phyloP scores from a whole-genome alignment of 2,797 vertebrate genomes.

The Diglossa cyanea region DNA sequence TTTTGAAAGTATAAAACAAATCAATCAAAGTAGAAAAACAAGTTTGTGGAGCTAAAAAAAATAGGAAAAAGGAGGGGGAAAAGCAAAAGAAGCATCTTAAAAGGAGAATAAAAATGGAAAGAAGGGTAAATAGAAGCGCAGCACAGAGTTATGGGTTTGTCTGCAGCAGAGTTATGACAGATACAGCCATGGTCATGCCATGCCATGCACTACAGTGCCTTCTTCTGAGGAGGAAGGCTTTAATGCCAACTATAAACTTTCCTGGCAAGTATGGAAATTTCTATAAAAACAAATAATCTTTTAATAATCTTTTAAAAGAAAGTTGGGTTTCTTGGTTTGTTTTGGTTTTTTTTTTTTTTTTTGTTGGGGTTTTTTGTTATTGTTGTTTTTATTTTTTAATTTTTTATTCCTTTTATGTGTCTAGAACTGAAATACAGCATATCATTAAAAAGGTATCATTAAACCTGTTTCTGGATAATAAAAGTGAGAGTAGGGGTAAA shows the following conservation, averaged over 20 bases:
- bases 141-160: background rate
- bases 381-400: fast-evolving
- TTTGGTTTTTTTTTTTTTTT: background rate
- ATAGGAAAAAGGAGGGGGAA: background rate
- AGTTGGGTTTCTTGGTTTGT: background rate
- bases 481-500: background rate
- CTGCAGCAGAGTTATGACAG: background rate
- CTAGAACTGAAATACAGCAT: background rate
- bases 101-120: background rate
- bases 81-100: background rate
- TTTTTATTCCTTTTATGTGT: background rate
- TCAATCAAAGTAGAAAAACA: background rate
- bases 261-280: background rate
- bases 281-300: background rate
- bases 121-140: background rate
- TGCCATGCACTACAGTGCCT: background rate
- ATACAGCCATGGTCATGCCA: background rate
- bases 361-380: fast-evolving
- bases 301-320: background rate
- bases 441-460: background rate
- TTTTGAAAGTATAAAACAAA: background rate
- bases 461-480: background rate
- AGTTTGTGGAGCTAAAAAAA: background rate
- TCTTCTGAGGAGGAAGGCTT: background rate
- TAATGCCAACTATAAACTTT: background rate